These are phyloP conservation scores for Oscheius sp. DNA, from an alignment of 1,140 invertebrate genomes.

Conservation along the genomic window DNA sequence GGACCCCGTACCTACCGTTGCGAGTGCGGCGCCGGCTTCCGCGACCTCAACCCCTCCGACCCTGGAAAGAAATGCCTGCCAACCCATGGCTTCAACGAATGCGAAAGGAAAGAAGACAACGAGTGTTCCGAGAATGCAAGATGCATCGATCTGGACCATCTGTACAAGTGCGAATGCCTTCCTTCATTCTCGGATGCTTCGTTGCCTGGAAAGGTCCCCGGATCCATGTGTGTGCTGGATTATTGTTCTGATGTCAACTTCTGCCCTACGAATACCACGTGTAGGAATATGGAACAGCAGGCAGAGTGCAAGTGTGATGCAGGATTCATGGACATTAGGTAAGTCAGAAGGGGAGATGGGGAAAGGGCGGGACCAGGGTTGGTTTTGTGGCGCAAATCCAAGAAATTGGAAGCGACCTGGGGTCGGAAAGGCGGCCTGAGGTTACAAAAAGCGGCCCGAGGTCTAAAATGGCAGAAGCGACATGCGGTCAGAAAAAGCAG, in stretches of 20 bases:
- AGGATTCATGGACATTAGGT: slow-evolving; percentile 58
- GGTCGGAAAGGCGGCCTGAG: too few species aligned
- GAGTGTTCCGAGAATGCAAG: slow-evolving; percentile 44
- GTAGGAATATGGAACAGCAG: slow-evolving; percentile 55
- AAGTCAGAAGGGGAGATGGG: slow-evolving; percentile 27
- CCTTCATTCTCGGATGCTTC: slow-evolving; percentile 51
- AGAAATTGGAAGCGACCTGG: too few species aligned
- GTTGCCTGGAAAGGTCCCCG: slow-evolving; percentile 51
- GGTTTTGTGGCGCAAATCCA: too few species aligned
- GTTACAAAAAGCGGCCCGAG: too few species aligned
- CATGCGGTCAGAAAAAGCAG: too few species aligned
- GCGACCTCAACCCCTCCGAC: slow-evolving; percentile 37
- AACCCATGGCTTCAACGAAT: slow-evolving; percentile 40
- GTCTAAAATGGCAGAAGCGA: too few species aligned
- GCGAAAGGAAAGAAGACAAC: slow-evolving; percentile 43
- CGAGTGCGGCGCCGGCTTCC: slow-evolving; percentile 41
- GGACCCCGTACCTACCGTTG: slow-evolving; percentile 55
- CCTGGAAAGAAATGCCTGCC: slow-evolving; percentile 38
- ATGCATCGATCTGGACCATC: slow-evolving; percentile 42
- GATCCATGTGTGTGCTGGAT: slow-evolving; percentile 55
- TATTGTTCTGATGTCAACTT: slow-evolving; percentile 59
- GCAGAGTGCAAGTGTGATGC: slow-evolving; percentile 56
- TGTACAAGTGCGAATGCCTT: slow-evolving; percentile 47
- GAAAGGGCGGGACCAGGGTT: too few species aligned
- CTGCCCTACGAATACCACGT: slow-evolving; percentile 57